Evolutionary conservation across 1,140 invertebrate species (phyloP).

Genomic region (Bombus waltoni): DNA sequence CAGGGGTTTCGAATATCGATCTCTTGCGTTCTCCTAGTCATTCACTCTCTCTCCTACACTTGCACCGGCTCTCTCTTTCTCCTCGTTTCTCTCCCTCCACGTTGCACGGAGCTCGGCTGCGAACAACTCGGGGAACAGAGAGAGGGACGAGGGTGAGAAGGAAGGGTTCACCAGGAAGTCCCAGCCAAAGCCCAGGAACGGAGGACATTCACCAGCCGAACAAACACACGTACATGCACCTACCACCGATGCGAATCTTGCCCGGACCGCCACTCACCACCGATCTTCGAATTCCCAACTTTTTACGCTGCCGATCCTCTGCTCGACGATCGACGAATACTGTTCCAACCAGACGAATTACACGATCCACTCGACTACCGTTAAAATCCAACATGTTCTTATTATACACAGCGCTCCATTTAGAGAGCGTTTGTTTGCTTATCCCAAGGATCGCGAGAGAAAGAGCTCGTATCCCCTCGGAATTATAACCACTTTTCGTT

Average conservation of each 20-base stretch:
- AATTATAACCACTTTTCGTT: not conserved
- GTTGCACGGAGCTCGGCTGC: conserved; percentile 6
- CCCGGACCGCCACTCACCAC: not conserved
- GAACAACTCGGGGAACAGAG: not conserved
- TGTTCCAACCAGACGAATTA: not conserved
- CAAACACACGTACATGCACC: conserved; percentile 33
- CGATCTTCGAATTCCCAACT: conserved; percentile 1
- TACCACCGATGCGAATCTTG: not conserved
- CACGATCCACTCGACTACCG: not conserved
- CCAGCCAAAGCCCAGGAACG: conserved; percentile 63
- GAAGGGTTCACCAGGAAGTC: conserved; percentile 54
- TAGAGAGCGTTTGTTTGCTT: not conserved
- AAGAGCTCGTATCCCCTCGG: not conserved
- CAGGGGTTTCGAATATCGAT: conserved; percentile 80
- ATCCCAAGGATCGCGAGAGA: not conserved
- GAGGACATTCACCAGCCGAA: conserved; percentile 62
- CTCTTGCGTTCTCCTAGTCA: conserved; percentile 75
- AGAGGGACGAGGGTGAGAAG: conserved; percentile 5
- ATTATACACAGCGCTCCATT: not conserved
- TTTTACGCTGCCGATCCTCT: not conserved
- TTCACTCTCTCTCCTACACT: conserved; percentile 58
- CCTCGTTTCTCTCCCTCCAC: conserved; percentile 20
- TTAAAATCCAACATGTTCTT: not conserved
- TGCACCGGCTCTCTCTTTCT: conserved; percentile 27
- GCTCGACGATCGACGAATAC: not conserved